Evolutionary conservation across 2,113 vertebrate species (phyloP).

Genomic region (Anguilla japonica): DNA sequence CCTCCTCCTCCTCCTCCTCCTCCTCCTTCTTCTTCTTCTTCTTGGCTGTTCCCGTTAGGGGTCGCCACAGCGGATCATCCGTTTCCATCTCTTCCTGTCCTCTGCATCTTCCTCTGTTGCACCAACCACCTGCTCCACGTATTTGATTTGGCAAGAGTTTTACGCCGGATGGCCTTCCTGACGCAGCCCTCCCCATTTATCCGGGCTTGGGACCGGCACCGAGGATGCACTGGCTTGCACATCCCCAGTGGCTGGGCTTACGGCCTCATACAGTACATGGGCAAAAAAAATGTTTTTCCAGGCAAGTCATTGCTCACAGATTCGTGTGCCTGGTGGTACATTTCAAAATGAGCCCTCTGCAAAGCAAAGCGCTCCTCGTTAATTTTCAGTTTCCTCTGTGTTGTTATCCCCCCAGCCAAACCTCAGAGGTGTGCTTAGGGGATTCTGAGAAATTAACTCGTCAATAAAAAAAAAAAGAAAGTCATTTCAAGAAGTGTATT

Average conservation of each 20-base stretch:
- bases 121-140: too few relatives aligned
- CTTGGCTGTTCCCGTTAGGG: too few relatives aligned
- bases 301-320: neutral
- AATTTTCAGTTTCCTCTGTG: neutral
- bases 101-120: too few relatives aligned
- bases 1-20: too few relatives aligned
- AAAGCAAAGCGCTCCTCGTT: neutral
- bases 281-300: neutral
- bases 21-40: too few relatives aligned
- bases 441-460: neutral
- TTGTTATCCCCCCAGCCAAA: neutral
- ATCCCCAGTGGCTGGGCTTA: neutral
- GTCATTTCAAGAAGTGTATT: neutral
- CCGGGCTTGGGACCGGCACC: too few relatives aligned
- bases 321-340: neutral
- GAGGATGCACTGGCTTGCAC: too few relatives aligned
- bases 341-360: neutral
- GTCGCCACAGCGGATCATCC: too few relatives aligned
- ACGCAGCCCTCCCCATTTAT: too few relatives aligned
- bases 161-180: too few relatives aligned
- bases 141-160: too few relatives aligned
- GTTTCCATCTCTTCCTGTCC: too few relatives aligned
- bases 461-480: neutral
- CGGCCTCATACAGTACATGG: neutral
- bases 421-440: neutral